Base-by-base conservation (phyloP, 1,140 invertebrate species). In the Temnothorax curvispinosus region DNA sequence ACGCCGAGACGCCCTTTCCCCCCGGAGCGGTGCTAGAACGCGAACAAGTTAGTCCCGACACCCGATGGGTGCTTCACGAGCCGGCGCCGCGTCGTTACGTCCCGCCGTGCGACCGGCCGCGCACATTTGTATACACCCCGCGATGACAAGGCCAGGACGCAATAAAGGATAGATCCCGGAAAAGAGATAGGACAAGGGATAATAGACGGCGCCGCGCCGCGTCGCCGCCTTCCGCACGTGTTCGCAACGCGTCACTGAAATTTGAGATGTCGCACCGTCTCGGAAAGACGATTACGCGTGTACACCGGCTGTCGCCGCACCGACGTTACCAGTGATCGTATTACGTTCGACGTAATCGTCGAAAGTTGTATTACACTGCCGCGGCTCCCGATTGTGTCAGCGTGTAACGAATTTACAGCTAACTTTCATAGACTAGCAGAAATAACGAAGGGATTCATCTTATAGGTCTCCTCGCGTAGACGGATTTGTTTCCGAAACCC, bases 341-440 rank as follows among this genome's bases (percentile, higher is more conserved):
- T 91, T 86, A 80, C 87, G 74, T 72, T 64, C n/a, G 44, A 81
- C 64, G 82, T 90, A 88, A 90, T 90, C 87, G 74, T 81, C 75
- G 84, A 90, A 90, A 88, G 89, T 90, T 88, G 90, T 35, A 56
- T 80, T 78, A 90, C 50, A 90, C 86, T 60, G 47, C 11, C 21
- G 32, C 50, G 56, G 41, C 41, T 75, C 21, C 32, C 32, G 62
- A 76, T 78, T 44, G 38, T 38, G 3, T 13, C 32, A 3, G 4
- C 27, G 62, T 41, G 56, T 32, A 60, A 60, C 56, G 21, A 60
- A 60, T 56, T 56, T 13, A 18, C 4, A 3, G 9, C 18, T 8
- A 8, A 44, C n/a, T 13, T 62, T 35, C 60, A 13, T 8, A 7
- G 38, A 32, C 1, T 47, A 1, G 18, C n/a, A 9, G 41, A 41